Evolutionary conservation across 2,797 vertebrate genomes (phyloP), one percentile per base, ranked within the genome.

Genomic region (Thamnophis elegans): DNA sequence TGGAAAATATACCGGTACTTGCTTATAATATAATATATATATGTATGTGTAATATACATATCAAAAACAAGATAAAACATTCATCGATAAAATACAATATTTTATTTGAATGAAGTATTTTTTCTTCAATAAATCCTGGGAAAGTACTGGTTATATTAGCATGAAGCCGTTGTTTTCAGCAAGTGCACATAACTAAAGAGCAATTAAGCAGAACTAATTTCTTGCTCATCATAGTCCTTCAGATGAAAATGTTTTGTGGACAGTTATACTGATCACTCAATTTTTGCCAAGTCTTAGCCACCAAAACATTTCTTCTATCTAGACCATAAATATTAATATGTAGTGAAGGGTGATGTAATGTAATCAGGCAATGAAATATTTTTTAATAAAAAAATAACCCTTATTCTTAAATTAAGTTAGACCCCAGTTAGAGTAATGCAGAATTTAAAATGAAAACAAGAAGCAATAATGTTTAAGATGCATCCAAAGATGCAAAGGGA

Each of bases 1-100:
- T 99, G 93, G 87, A 95, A 92, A 95, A 95, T 65, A 96, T 0
- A 95, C 47, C 47, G 47, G 47, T 94, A 85, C 47, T 51, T 86
- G 3, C 47, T 93, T 95, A 56, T 89, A 42, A 32, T 36, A 9
- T 73, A 10, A 42, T 59, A 22, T 16, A 60, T 54, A 11, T 54
- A 54, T 10, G 11, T 54, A 54, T 60, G 25, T 60, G 59, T 26
- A 62, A 68, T 32, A 93, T 4, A 65, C 42, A 92, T 47, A 47
- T 0, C 14, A 56, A 42, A n/a, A 91, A 88, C 20, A 93, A 54
- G 91, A 62, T 32, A 88, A 32, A 32, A 1, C 8, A 93, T 5
- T 89, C 18, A 42, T 0, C 12, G 60, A 90, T 89, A 90, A 94
- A n/a, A 14, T 5, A 90, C 92, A 16, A 58, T 20, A 25, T 0